Evolutionary conservation across 1,140 invertebrate genomes (phyloP), one percentile per base, ranked within the genome.

Genomic region (Spodoptera litura): DNA sequence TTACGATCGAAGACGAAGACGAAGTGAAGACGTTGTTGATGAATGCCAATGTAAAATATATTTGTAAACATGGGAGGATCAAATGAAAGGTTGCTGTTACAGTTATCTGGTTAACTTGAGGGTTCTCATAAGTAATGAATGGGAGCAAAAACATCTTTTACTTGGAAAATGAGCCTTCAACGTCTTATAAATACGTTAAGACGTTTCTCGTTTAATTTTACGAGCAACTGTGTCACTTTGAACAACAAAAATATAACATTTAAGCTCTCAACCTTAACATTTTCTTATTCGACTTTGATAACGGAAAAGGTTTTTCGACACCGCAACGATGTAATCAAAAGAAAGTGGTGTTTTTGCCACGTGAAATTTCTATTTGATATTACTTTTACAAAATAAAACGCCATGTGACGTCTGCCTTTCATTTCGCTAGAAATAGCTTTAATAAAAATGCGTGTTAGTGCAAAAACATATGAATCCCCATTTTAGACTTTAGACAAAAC

Each of bases 321-420:
- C 70, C 53, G 10, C 53, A 72, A 58, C 31, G 51, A 53, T 27
- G 52, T 72, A 38, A 72, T 72, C 52, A 72, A 72, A 56, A 38
- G 70, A 72, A 58, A 72, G 52, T 31, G 51, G 27, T 44, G 27
- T n/a, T 25, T 15, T 35, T 52, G 44, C 11, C 49, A 9, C 52
- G 12, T 27, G 11, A 27, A 68, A 68, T 44, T 44, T 44, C 38
- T 44, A 44, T 44, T 44, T 44, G 38, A 44, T 44, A 61, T 12
- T 20, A 52, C n/a, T 27, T 68, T 52, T 31, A 52, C 6, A 10
- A 68, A 52, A 51, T 51, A 10, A 52, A 15, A 52, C n/a, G 15
- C 25, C 64, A 52, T 44, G 38, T 44, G 38, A 44, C 38, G 38
- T 49, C 20, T n/a, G 27, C 13, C 31, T 12, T 61, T 6, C 27